These are phyloP conservation scores for Clunio marinus DNA, from an alignment of 2,888 invertebrate genomes.

Conservation along the genomic window DNA sequence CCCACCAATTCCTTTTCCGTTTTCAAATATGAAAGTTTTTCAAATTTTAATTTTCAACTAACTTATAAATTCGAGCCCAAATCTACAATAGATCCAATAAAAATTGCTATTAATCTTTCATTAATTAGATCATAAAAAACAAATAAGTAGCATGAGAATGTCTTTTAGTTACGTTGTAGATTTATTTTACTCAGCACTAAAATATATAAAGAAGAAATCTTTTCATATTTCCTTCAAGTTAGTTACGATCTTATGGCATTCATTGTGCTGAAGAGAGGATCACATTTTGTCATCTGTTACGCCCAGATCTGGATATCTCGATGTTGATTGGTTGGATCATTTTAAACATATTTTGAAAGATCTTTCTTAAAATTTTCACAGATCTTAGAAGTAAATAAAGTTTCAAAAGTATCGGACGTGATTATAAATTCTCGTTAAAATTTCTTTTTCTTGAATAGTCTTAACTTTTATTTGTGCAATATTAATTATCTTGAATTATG, in stretches of 20 bases:
- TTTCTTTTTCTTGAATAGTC: no score
- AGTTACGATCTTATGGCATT: no score
- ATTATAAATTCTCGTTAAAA: not conserved
- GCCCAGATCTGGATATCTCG: constrained; percentile 34
- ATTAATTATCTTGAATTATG: constrained; percentile 4
- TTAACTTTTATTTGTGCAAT: constrained; percentile 5
- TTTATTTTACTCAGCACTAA: no score
- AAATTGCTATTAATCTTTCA: constrained; percentile 37
- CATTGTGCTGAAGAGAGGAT: constrained; percentile 5
- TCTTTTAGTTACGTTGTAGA: not conserved
- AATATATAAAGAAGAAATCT: no score
- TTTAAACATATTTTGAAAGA: constrained; percentile 1
- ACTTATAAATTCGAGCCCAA: no score
- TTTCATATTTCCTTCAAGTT: no score
- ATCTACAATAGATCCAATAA: constrained; percentile 23
- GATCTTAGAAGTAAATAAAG: not conserved
- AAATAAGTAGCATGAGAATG: constrained; percentile 4
- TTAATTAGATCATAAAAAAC: constrained; percentile 28
- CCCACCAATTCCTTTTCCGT: no score
- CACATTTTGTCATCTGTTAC: not conserved
- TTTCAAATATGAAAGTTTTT: no score
- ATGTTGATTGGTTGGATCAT: constrained; percentile 18
- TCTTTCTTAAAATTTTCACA: not conserved
- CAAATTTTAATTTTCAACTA: no score
- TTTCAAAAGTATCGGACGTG: not conserved